phyloP scores from a whole-genome alignment of 2,888 invertebrate species.

The Abscondita cerata region DNA sequence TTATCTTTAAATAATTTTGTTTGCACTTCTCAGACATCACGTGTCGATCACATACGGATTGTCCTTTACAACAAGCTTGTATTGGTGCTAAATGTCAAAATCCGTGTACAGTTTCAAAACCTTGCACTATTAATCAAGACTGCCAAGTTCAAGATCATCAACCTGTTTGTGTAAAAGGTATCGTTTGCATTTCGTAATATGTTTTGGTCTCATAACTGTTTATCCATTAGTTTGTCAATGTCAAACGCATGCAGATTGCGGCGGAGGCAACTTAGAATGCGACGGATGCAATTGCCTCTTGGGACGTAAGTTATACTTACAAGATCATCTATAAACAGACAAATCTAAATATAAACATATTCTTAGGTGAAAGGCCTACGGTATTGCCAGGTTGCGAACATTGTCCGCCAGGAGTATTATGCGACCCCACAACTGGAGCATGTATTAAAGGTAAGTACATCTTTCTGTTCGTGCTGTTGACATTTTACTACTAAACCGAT shows the following conservation, averaged over 20 bases:
- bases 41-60: slow-evolving; percentile 82
- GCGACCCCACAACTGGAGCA: slow-evolving; percentile 80
- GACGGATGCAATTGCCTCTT: slow-evolving; percentile 74
- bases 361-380: slow-evolving; percentile 35
- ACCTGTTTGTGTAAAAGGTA: slow-evolving; percentile 84
- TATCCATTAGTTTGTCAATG: slow-evolving; percentile 71
- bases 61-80: slow-evolving; percentile 79
- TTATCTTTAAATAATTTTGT: slow-evolving; percentile 1
- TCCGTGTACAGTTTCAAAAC: slow-evolving; percentile 78
- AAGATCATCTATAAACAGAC: slow-evolving; percentile 12
- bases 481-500: slow-evolving; percentile 39
- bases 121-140: slow-evolving; percentile 76
- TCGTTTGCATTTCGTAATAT: slow-evolving; percentile 10
- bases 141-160: slow-evolving; percentile 85
- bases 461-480: slow-evolving; percentile 55
- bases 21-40: slow-evolving; percentile 68
- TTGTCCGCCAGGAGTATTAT: slow-evolving; percentile 79
- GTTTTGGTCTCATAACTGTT: slow-evolving; percentile 17
- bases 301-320: slow-evolving; percentile 16
- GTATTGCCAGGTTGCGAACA: slow-evolving; percentile 69
- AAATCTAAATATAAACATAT: not conserved
- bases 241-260: slow-evolving; percentile 72
- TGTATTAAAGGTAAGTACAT: slow-evolving; percentile 80
- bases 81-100: slow-evolving; percentile 80
- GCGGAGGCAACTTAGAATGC: slow-evolving; percentile 62